Conservation (phyloP, 2,797 vertebrate species). For the Coracias cyanogaster region DNA sequence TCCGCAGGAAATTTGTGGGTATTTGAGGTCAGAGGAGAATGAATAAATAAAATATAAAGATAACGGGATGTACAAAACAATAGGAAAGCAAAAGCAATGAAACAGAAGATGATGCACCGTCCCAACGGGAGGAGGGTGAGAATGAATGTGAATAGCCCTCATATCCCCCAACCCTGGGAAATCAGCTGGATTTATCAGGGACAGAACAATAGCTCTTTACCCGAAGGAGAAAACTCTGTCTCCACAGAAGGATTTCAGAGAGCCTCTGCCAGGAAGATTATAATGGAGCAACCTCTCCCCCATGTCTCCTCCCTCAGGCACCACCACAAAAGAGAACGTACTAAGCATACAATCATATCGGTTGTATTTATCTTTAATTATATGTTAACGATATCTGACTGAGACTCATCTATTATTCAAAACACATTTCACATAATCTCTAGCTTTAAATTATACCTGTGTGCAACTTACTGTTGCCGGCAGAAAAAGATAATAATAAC, state of each 20-base stretch:
- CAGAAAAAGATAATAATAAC: not conserved
- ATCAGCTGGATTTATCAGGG: not conserved
- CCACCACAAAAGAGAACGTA: not conserved
- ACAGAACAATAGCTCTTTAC: not conserved
- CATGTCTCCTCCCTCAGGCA: not conserved
- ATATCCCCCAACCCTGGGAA: accelerated
- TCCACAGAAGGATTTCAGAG: not conserved
- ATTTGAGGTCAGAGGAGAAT: not conserved
- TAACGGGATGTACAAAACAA: not conserved
- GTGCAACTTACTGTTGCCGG: slow-evolving; percentile 1
- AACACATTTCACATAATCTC: not conserved
- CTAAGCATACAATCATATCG: not conserved
- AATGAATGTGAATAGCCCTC: not conserved
- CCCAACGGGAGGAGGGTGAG: not conserved
- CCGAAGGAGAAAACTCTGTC: not conserved
- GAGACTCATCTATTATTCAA: slow-evolving; percentile 32
- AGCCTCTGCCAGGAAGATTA: not conserved
- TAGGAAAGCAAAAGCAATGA: not conserved
- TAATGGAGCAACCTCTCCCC: not conserved
- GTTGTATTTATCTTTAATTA: slow-evolving; percentile 51
- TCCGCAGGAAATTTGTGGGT: not conserved
- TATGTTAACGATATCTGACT: not conserved
- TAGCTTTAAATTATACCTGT: slow-evolving; percentile 34
- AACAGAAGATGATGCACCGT: not conserved
- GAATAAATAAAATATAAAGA: not conserved